Evolutionary conservation across 2,797 vertebrate species (phyloP), one percentile per base, ranked within the genome.

Genomic region (Peromyscus eremicus): DNA sequence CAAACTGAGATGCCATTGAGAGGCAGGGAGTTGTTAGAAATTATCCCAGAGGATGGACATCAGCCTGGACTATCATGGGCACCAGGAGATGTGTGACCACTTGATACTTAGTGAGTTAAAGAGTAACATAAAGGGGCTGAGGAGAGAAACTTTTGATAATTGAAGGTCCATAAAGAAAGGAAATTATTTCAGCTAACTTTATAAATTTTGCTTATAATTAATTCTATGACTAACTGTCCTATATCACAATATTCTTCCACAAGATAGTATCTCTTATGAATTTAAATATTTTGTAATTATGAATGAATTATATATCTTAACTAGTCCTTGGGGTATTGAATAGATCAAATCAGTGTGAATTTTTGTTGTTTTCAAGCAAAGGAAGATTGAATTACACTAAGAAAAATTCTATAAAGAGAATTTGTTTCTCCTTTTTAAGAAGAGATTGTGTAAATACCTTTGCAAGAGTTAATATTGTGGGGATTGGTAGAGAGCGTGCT

Each of bases 141-240:
- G 16, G 16, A 16, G 87, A 32, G 57, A 87, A 6, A 46, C 29
- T 40, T 9, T 64, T 57, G 55, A 57, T 49, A 92, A 82, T 17
- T 82, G 34, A 90, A 62, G 4, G 5, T 73, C 13, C 27, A 52
- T 8, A 89, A 89, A 94, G n/a, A 87, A 60, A 29, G 73, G 12
- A 84, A 29, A 88, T 92, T 92, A 94, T 89, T 70, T 82, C 82
- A 91, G 1, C 27, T 60, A 70, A 25, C 1, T 75, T 94, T 32
- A 46, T 13, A 94, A 85, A 23, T 87, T 90, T 90, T 92, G 27
- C 64, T 97, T 92, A 76, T 11, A 82, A 70, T 25, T 76, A 92
- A 64, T 84, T 90, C 55, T 80, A 62, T 85, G 27, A 92, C 32
- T 43, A 86, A 86, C 34, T 64, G n/a, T n/a, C 40, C 34, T 37